Conservation (phyloP, 1,140 invertebrate species). For the Drosophila guanche region DNA sequence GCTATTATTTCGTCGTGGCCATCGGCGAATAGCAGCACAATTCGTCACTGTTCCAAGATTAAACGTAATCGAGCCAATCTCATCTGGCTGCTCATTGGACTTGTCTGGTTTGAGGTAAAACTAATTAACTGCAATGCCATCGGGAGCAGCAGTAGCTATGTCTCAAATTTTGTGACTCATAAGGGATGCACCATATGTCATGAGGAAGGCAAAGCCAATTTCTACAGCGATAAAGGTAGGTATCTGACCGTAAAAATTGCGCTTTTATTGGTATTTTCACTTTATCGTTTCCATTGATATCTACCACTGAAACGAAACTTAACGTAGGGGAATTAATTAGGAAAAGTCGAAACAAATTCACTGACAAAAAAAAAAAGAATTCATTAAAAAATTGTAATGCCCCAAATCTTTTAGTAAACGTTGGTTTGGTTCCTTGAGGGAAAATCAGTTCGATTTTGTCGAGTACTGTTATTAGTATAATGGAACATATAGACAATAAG, state of each 20-base stretch:
- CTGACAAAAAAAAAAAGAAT: too few species aligned
- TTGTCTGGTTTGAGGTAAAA: slow-evolving; percentile 77
- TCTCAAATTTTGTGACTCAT: slow-evolving; percentile 56
- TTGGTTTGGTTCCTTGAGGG: too few species aligned
- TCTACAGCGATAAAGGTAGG: slow-evolving; percentile 61
- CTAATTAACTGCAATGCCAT: slow-evolving; percentile 72
- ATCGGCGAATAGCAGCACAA: slow-evolving; percentile 9
- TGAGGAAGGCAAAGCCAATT: slow-evolving; percentile 39
- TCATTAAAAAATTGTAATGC: too few species aligned
- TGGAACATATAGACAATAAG: too few species aligned
- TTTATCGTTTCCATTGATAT: too few species aligned
- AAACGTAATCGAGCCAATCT: slow-evolving; percentile 68
- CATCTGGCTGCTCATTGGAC: slow-evolving; percentile 75
- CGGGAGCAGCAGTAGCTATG: slow-evolving; percentile 41
- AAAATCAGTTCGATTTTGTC: too few species aligned
- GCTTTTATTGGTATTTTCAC: too few species aligned
- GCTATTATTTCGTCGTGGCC: slow-evolving; percentile 33
- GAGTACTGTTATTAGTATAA: too few species aligned
- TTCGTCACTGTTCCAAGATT: slow-evolving; percentile 38
- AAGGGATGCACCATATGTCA: slow-evolving; percentile 65
- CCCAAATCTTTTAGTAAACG: too few species aligned
- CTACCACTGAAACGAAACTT: too few species aligned
- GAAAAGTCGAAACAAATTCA: too few species aligned
- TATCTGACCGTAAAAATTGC: neutral
- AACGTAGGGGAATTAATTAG: too few species aligned